Percentiles rank a stretch among this genome's conserved stretches.
These are phyloP conservation scores for Drosophila pandora DNA, from an alignment of 1,140 invertebrate species.

Conservation along the genomic window DNA sequence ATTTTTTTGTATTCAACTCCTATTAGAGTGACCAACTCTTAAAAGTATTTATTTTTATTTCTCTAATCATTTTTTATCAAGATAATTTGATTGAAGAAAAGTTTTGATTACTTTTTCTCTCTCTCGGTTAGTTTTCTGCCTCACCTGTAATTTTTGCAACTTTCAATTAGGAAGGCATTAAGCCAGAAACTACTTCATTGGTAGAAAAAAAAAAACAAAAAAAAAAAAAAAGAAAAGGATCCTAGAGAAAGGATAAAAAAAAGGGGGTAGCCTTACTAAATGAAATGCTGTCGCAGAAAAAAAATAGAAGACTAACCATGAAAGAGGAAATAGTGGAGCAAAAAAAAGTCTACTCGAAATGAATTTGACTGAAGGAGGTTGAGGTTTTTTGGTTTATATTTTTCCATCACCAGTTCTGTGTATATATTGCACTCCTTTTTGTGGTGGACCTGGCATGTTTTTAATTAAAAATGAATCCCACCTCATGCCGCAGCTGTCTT, in stretches of 20 bases:
- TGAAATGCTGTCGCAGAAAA: conserved; percentile 52
- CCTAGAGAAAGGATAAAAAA: not conserved
- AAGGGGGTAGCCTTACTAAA: conserved; percentile 32
- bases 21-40: too few species aligned
- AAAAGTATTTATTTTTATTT: not conserved
- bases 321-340: conserved; percentile 14
- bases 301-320: conserved; percentile 24
- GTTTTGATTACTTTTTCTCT: not conserved
- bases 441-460: conserved; percentile 29
- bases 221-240: conserved; percentile 7
- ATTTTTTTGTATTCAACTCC: too few species aligned
- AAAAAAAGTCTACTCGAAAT: conserved; percentile 38
- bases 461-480: conserved; percentile 48
- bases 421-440: conserved; percentile 6
- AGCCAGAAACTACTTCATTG: conserved; percentile 77
- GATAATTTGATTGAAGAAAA: not conserved
- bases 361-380: conserved; percentile 40
- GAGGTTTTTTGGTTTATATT: conserved; percentile 28
- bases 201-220: conserved; percentile 1
- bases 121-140: conserved; percentile 3
- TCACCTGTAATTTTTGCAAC: conserved; percentile 80
- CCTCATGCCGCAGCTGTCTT: conserved; percentile 27
- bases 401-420: conserved; percentile 21
- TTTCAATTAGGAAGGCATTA: conserved; percentile 82
- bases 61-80: not conserved